Percentiles rank a stretch among this genome's conserved stretches.
phyloP scores from a whole-genome alignment of 2,888 invertebrate species.

The Scaptomyza cyrtandrae region DNA sequence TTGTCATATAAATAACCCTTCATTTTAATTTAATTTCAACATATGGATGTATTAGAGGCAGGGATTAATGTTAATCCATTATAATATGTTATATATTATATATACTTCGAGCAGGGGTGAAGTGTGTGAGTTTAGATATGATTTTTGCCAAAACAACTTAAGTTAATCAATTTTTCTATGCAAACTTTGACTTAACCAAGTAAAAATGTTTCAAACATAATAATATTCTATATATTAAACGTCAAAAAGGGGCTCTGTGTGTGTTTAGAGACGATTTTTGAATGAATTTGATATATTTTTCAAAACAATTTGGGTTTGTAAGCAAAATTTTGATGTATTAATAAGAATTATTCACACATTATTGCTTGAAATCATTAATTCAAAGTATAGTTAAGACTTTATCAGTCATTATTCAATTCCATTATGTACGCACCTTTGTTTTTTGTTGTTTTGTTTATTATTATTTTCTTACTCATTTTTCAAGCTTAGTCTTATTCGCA shows the following conservation, averaged over 20 bases:
- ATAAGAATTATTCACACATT: background rate
- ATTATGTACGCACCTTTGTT: slow-evolving; percentile 38
- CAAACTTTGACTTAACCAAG: too few species aligned
- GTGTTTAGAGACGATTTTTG: too few species aligned
- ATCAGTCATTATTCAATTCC: slow-evolving; percentile 44
- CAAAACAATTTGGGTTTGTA: too few species aligned
- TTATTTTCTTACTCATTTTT: slow-evolving; percentile 3
- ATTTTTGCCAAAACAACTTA: too few species aligned
- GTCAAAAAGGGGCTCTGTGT: too few species aligned
- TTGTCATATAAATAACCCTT: slow-evolving; percentile 58
- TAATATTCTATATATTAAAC: too few species aligned
- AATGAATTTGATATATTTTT: too few species aligned
- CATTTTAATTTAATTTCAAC: slow-evolving; percentile 32
- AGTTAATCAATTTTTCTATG: too few species aligned
- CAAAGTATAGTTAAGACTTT: background rate
- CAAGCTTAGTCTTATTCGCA: slow-evolving; percentile 29
- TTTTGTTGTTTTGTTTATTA: background rate
- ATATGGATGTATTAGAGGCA: slow-evolving; percentile 29
- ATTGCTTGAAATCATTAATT: background rate
- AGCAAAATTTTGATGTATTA: background rate
- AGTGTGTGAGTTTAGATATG: too few species aligned
- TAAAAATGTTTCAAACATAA: too few species aligned
- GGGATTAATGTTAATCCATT: slow-evolving; percentile 35
- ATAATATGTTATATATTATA: too few species aligned
- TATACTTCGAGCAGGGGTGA: too few species aligned